A percentile compares a stretch with the other conserved stretches of the same genome.
Conservation (phyloP, 2,888 invertebrate species). For the Mechanitis messenoides region DNA sequence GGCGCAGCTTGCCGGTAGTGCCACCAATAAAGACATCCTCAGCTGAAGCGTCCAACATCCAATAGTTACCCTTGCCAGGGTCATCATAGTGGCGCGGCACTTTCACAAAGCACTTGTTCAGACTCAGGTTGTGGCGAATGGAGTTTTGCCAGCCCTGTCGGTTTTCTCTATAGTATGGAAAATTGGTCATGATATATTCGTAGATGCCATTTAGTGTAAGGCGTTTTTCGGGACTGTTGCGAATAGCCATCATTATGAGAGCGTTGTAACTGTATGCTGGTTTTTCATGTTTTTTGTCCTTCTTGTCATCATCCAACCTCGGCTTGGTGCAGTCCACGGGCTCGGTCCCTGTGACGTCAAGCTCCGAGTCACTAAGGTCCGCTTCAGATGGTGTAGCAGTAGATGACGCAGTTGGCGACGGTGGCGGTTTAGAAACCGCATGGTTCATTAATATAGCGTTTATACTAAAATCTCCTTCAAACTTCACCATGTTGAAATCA, state of each 20-base stretch:
- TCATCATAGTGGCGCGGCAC: slow-evolving; percentile 98
- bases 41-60: slow-evolving; percentile 99
- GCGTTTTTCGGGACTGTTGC: slow-evolving; percentile 94
- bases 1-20: slow-evolving; percentile 93
- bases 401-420: slow-evolving; percentile 62
- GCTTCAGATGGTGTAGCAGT: slow-evolving; percentile 60
- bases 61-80: slow-evolving; percentile 99
- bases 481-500: slow-evolving; percentile 70
- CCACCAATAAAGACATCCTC: slow-evolving; percentile 99
- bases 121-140: slow-evolving; percentile 96
- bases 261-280: slow-evolving; percentile 99
- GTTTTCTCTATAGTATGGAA: slow-evolving; percentile 98
- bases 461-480: slow-evolving; percentile 86
- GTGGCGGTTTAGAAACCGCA: slow-evolving; percentile 61
- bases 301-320: slow-evolving; percentile 54
- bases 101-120: slow-evolving; percentile 99
- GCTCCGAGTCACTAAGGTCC: slow-evolving; percentile 79
- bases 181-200: slow-evolving; percentile 98
- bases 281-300: slow-evolving; percentile 87
- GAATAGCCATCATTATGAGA: slow-evolving; percentile 99
- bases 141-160: slow-evolving; percentile 99
- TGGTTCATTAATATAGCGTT: slow-evolving; percentile 83
- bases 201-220: slow-evolving; percentile 98
- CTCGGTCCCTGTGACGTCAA: slow-evolving; percentile 87
- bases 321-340: slow-evolving; percentile 82